Base-by-base conservation (phyloP, 1,140 invertebrate genomes). In the Papilio dardanus region DNA sequence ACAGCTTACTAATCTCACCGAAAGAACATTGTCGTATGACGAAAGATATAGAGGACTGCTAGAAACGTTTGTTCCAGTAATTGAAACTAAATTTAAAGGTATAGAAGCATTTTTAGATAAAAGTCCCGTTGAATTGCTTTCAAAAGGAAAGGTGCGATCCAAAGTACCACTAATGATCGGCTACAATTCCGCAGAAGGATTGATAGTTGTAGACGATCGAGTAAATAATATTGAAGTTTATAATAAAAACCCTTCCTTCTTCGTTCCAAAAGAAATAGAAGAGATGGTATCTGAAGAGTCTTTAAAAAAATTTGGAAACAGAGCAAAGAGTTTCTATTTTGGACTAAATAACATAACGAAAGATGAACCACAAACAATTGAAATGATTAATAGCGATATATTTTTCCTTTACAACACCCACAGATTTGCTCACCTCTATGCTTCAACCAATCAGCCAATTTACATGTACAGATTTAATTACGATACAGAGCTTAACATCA, bases 111-210 rank as follows among this genome's bases (percentile, higher is more conserved):
- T 73, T 31, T 30, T 73, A 40, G 71, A 73, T 54, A n/a, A 33
- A 33, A 50, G 50, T 73, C 71, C 71, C 8, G 24, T 73, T 33
- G 71, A 58, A 58, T 58, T 73, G 71, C 46, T 73, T 5, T 46
- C 71, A 21, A 73, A 73, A n/a, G 71, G 71, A 21, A 58, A 54
- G 2, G 71, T 73, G 28, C 8, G 21, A 24, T 28, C 54, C 2
- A 93, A 94, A 74, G 90, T 96, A 14, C 96, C 96, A 0, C 87
- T 95, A 19, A 93, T 96, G 7, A 81, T 94, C 19, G 96, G 96
- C 1, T 94, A 95, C 46, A 95, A 94, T 81, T 88, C 81, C 16
- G 85, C 91, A 7, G 96, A 97, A 91, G 95, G 95, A 14, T 80
- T 95, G 8, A 76, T 94, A 0, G 80, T 94, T 14, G 77, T 94